Evolutionary conservation across 2,888 invertebrate genomes (phyloP).

Genomic region (Noctuana brunneofusca): DNA sequence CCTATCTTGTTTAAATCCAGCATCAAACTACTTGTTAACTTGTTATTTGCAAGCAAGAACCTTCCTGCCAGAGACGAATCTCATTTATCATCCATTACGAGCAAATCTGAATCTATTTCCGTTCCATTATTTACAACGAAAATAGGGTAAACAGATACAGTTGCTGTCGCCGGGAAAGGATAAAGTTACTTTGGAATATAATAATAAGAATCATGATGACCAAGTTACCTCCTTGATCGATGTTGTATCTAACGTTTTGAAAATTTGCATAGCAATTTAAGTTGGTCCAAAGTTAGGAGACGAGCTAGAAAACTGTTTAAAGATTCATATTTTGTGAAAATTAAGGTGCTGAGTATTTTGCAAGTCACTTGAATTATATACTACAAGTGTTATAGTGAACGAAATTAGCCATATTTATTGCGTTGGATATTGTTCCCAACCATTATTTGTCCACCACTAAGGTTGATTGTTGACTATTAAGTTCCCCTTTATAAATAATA

Average conservation of each 20-base stretch:
- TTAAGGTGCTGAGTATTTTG: neutral
- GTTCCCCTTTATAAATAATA: too few relatives aligned
- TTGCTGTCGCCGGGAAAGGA: neutral
- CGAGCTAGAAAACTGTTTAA: neutral
- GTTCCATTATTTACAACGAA: slow-evolving; percentile 17
- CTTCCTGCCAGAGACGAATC: slow-evolving; percentile 5
- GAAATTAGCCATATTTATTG: neutral
- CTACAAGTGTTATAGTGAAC: neutral
- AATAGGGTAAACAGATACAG: slow-evolving; percentile 21
- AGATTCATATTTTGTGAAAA: slow-evolving; percentile 2
- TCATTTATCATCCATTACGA: slow-evolving; percentile 27
- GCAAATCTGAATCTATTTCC: slow-evolving; percentile 23
- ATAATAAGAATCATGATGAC: slow-evolving; percentile 17
- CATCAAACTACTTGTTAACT: too few relatives aligned
- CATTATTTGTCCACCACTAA: too few relatives aligned
- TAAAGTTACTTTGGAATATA: slow-evolving; percentile 16
- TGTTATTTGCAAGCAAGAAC: neutral
- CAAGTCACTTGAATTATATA: too few relatives aligned
- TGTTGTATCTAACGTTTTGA: slow-evolving; percentile 2
- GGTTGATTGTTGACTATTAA: too few relatives aligned
- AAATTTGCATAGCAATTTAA: slow-evolving; percentile 26
- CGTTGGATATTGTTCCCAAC: too few relatives aligned
- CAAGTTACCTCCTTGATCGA: slow-evolving; percentile 11
- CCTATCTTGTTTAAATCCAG: neutral
- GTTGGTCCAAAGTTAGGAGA: neutral